These are phyloP conservation scores for Oreotrochilus melanogaster DNA, from an alignment of 2,113 vertebrate species.

Conservation along the genomic window DNA sequence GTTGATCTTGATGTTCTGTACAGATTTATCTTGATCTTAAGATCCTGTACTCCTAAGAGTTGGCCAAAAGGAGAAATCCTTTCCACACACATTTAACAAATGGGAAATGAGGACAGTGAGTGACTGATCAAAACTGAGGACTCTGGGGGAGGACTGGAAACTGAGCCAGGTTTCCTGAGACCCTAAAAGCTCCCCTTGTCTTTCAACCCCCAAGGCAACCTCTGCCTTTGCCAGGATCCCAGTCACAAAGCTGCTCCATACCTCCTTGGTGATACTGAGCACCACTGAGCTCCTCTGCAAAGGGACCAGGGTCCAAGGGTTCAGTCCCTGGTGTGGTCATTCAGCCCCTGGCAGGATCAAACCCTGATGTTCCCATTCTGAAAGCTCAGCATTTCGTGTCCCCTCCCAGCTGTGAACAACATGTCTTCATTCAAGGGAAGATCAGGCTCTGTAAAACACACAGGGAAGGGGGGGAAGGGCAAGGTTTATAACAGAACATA, in stretches of 20 bases:
- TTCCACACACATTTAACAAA: background rate
- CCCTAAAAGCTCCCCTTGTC: background rate
- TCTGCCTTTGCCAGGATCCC: background rate
- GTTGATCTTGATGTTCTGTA: background rate
- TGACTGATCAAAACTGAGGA: background rate
- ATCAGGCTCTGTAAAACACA: background rate
- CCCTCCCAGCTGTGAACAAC: background rate
- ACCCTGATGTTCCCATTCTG: background rate
- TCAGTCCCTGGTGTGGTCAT: rapidly evolving
- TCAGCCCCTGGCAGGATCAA: background rate
- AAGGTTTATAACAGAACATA: background rate
- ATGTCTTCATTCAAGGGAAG: background rate
- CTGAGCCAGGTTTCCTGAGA: background rate
- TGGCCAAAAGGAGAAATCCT: background rate
- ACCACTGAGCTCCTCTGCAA: background rate
- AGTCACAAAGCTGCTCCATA: background rate
- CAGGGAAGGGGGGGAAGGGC: background rate
- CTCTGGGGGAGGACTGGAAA: background rate
- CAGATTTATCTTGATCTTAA: background rate
- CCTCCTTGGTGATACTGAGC: background rate
- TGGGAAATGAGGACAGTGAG: background rate
- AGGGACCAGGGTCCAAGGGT: background rate
- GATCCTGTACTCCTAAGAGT: background rate
- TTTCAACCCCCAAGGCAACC: background rate
- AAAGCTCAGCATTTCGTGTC: background rate